phyloP scores from a whole-genome alignment of 2,113 vertebrate genomes.

The Hylia prasina region DNA sequence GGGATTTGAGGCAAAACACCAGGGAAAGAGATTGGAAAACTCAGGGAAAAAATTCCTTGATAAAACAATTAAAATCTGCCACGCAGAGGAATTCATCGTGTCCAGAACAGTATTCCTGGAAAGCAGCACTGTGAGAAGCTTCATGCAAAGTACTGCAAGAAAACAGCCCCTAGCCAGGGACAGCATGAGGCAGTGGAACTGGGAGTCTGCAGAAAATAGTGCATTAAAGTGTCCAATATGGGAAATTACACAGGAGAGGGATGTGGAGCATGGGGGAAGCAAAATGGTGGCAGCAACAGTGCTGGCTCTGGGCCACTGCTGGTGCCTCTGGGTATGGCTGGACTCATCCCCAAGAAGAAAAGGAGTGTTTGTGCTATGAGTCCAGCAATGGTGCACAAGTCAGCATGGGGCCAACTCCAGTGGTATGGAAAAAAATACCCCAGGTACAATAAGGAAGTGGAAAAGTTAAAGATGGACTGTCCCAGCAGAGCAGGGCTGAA shows the following conservation, averaged over 20 bases:
- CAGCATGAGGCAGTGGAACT: not conserved
- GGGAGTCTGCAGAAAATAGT: not conserved
- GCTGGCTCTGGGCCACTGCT: rapidly evolving
- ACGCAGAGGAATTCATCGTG: not conserved
- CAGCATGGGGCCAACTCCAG: not conserved
- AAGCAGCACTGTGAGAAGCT: not conserved
- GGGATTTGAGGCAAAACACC: conserved; percentile 22
- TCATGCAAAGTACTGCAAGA: not conserved
- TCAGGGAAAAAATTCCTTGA: not conserved
- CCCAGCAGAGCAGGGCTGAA: not conserved
- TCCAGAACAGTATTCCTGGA: conserved; percentile 21
- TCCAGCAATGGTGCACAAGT: not conserved
- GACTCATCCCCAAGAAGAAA: not conserved
- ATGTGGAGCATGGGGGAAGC: rapidly evolving
- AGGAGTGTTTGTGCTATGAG: not conserved
- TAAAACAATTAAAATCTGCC: conserved; percentile 41
- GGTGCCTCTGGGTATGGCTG: not conserved
- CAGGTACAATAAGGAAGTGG: not conserved
- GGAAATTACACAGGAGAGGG: not conserved
- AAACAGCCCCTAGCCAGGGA: not conserved
- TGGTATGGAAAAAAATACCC: not conserved
- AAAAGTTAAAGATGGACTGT: not conserved
- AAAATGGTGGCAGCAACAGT: not conserved
- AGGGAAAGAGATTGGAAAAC: conserved; percentile 5
- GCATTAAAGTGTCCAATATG: not conserved